These are phyloP conservation scores for Eupithecia insigniata DNA, from an alignment of 2,888 invertebrate species.

Conservation along the genomic window DNA sequence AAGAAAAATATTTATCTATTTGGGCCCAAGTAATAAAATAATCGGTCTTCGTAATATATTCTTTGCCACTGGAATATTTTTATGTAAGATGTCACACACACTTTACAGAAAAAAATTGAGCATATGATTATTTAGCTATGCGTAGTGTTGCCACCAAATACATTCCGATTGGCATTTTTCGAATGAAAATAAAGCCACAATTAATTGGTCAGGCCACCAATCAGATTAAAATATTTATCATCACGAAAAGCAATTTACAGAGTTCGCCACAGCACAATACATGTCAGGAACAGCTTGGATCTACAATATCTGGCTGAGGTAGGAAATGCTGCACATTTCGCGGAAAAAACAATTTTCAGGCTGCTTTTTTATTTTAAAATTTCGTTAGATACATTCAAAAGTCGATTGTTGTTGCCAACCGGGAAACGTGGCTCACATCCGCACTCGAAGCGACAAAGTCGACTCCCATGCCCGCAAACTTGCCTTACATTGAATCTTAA, in stretches of 20 bases:
- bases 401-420: conserved; percentile 30
- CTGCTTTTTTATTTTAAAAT: conserved; percentile 45
- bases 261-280: conserved; percentile 77
- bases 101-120: too few relatives aligned
- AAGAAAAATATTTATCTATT: neutral
- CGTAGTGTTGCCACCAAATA: conserved; percentile 9
- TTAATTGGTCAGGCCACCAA: conserved; percentile 81
- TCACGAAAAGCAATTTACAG: conserved; percentile 81
- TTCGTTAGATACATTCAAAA: conserved; percentile 31
- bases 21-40: neutral
- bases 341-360: conserved; percentile 62
- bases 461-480: conserved; percentile 32
- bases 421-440: conserved; percentile 25
- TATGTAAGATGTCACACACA: neutral
- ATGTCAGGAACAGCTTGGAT: conserved; percentile 75
- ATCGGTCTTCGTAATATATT: neutral
- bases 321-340: conserved; percentile 64
- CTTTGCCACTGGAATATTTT: neutral
- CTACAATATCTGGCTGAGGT: conserved; percentile 74
- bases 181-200: conserved; percentile 71
- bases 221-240: conserved; percentile 82
- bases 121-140: neutral
- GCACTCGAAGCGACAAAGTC: conserved; percentile 25
- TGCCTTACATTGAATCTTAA: conserved; percentile 50
- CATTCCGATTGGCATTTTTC: conserved; percentile 47